Conservation (phyloP, 2,888 invertebrate genomes). For the Agonum fuliginosum region DNA sequence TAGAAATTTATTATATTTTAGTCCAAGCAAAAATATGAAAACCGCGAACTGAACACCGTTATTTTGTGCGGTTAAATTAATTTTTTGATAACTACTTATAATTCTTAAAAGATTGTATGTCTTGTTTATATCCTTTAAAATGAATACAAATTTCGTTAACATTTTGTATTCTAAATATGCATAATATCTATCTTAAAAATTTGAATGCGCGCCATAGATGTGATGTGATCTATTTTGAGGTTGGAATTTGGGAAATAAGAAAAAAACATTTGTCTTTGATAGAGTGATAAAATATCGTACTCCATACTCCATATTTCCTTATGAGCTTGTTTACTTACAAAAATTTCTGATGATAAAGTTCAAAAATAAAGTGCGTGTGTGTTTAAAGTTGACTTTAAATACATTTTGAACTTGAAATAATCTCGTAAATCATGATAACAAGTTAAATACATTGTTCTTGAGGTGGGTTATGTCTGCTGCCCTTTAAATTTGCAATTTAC, state of each 20-base stretch:
- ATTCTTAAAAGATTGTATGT: too few species aligned
- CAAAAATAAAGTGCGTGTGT: constrained; percentile 8
- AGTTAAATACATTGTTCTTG: constrained; percentile 18
- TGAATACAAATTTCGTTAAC: too few species aligned
- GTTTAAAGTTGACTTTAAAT: constrained; percentile 6
- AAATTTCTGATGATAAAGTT: constrained; percentile 37
- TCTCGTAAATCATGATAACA: constrained; percentile 21
- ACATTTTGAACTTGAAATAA: neutral
- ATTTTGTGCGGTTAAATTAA: too few species aligned
- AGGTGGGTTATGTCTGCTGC: constrained; percentile 10
- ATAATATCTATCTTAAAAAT: neutral
- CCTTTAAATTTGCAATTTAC: constrained; percentile 26
- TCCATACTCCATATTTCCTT: constrained; percentile 44
- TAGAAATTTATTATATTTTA: too few species aligned
- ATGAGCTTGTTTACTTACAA: constrained; percentile 43
- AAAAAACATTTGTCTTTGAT: constrained; percentile 53
- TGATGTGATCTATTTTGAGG: constrained; percentile 34
- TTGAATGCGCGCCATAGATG: neutral
- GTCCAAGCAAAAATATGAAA: too few species aligned
- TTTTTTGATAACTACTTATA: too few species aligned
- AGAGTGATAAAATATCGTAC: constrained; percentile 45
- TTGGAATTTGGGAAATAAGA: constrained; percentile 50
- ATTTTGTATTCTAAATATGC: too few species aligned
- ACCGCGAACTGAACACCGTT: too few species aligned
- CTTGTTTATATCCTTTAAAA: too few species aligned